A percentile compares a stretch with the other conserved stretches of the same genome.
phyloP scores from a whole-genome alignment of 23 tunicate species.

The Trididemnum nubilum region DNA sequence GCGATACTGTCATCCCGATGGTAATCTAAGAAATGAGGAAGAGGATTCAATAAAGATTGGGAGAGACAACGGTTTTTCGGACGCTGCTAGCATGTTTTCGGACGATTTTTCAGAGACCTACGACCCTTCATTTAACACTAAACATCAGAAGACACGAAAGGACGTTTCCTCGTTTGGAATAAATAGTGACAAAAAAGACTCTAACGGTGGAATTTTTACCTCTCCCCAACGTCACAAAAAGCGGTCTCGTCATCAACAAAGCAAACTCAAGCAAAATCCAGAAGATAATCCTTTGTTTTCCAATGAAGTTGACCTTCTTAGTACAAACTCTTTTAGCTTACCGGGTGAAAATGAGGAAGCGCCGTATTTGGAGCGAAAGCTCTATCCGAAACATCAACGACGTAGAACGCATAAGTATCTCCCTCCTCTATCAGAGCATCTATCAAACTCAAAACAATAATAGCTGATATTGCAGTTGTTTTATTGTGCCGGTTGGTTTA shows the following conservation, averaged over 20 bases:
- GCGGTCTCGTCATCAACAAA: constrained; percentile 27
- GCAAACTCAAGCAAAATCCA: background rate
- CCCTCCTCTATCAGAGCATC: constrained; percentile 17
- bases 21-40: background rate
- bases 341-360: background rate
- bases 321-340: background rate
- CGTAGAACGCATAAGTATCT: constrained; percentile 15
- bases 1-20: background rate
- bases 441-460: constrained; percentile 7
- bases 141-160: background rate
- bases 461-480: no score
- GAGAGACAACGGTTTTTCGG: constrained; percentile 7
- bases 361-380: background rate
- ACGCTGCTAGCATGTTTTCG: constrained; percentile 13
- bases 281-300: background rate
- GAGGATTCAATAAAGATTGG: background rate
- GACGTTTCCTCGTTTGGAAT: background rate
- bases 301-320: background rate
- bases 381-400: background rate
- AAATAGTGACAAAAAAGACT: background rate
- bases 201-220: constrained; percentile 31
- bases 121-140: background rate
- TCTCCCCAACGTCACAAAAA: constrained; percentile 43
- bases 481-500: no score
- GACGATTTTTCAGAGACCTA: constrained; percentile 20